These are phyloP conservation scores for Cynocephalus volans DNA, from an alignment of 2,113 vertebrate species.

Conservation along the genomic window DNA sequence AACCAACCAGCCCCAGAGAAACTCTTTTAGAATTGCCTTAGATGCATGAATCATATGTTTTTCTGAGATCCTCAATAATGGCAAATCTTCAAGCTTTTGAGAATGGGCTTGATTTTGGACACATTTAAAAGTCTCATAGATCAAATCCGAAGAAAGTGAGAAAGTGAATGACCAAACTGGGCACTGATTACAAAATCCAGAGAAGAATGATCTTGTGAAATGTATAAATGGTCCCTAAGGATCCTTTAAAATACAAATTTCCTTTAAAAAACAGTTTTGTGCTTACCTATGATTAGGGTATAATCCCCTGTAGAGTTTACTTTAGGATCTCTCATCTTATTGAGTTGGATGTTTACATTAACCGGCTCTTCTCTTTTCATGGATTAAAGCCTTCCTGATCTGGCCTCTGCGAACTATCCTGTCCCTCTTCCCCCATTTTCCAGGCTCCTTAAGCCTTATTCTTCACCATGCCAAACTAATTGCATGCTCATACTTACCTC, in stretches of 20 bases:
- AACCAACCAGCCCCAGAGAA: too few species aligned
- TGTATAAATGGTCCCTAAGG: not conserved
- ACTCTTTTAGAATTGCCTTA: not conserved
- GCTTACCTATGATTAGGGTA: not conserved
- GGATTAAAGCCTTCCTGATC: not conserved
- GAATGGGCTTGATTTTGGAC: not conserved
- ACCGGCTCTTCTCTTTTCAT: not conserved
- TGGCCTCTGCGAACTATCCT: not conserved
- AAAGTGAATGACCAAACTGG: not conserved
- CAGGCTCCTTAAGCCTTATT: not conserved
- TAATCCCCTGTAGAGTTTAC: not conserved
- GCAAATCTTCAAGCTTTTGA: slow-evolving; percentile 9
- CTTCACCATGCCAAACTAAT: not conserved
- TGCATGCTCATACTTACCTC: not conserved
- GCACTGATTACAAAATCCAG: not conserved
- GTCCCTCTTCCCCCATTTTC: not conserved
- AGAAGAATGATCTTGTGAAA: not conserved
- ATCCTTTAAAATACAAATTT: not conserved
- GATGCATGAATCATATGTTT: not conserved
- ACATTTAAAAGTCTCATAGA: not conserved
- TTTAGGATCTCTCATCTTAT: not conserved
- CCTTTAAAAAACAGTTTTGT: slow-evolving; percentile 1
- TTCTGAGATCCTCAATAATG: not conserved
- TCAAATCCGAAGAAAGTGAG: not conserved
- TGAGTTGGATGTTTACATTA: not conserved